Percentiles rank a stretch among this genome's conserved stretches.
phyloP scores from a whole-genome alignment of 2,113 vertebrate genomes.

The Lampris megalopsis region DNA sequence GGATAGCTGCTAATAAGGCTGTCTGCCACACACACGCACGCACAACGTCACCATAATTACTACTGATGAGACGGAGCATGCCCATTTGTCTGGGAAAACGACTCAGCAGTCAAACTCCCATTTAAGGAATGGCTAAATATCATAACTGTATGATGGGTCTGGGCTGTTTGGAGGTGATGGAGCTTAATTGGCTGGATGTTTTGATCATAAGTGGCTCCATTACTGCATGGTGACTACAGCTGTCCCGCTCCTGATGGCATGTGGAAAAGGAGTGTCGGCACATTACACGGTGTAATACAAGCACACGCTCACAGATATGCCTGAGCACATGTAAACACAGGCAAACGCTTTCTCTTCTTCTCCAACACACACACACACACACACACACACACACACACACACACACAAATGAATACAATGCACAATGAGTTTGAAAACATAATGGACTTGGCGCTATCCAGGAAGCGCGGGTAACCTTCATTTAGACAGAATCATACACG shows the following conservation, averaged over 20 bases:
- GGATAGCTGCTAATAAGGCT: constrained; percentile 70
- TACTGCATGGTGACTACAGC: neutral
- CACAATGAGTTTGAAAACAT: too few relatives aligned
- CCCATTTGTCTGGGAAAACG: constrained; percentile 52
- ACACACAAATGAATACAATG: too few relatives aligned
- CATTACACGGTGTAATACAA: neutral
- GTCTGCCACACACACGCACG: constrained; percentile 39
- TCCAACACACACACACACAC: neutral
- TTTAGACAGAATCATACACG: neutral
- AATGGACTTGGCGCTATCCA: too few relatives aligned
- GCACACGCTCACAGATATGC: neutral
- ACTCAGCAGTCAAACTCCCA: constrained; percentile 43
- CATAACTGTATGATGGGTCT: constrained; percentile 21
- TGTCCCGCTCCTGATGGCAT: neutral
- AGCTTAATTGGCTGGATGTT: constrained; percentile 50
- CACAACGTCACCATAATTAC: constrained; percentile 61
- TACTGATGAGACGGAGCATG: constrained; percentile 55
- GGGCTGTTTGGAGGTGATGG: constrained; percentile 37
- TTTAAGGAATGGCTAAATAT: constrained; percentile 60
- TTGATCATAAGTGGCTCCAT: constrained; percentile 32
- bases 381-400: neutral
- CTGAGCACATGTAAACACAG: too few relatives aligned
- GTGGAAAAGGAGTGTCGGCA: neutral
- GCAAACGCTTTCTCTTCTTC: neutral
- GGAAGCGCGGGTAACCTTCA: too few relatives aligned